phyloP scores from a whole-genome alignment of 1,140 invertebrate genomes.

The Triops cancriformis region DNA sequence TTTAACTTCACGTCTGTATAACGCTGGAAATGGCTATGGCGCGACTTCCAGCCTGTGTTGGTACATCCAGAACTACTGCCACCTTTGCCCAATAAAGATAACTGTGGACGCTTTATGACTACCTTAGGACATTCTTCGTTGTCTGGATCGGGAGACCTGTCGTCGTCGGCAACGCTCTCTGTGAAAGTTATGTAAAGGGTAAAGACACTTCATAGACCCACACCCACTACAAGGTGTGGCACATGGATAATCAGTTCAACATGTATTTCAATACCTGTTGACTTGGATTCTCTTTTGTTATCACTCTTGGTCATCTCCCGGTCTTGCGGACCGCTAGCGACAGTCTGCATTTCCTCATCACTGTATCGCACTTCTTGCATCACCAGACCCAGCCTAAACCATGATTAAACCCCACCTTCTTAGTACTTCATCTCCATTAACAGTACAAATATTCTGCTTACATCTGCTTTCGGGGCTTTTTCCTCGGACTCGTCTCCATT shows the following conservation, averaged over 20 bases:
- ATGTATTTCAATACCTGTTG: constrained; percentile 29
- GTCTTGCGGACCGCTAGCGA: constrained; percentile 32
- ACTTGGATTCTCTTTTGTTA: constrained; percentile 36
- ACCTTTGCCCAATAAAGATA: constrained; percentile 29
- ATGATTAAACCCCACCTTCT: constrained; percentile 27
- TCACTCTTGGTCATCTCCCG: constrained; percentile 47
- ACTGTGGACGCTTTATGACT: constrained; percentile 35
- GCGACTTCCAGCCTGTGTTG: constrained; percentile 45
- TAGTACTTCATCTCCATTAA: constrained; percentile 19
- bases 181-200: not conserved
- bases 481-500: constrained; percentile 58
- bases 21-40: constrained; percentile 71
- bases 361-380: constrained; percentile 50
- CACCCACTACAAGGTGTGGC: too few relatives aligned
- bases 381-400: constrained; percentile 52
- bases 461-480: constrained; percentile 65
- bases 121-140: not conserved
- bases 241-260: constrained; percentile 28
- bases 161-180: constrained; percentile 20
- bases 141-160: not conserved
- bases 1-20: constrained; percentile 80
- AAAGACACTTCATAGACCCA: not conserved
- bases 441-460: constrained; percentile 39
- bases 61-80: not conserved
- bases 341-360: constrained; percentile 54